Evolutionary conservation across 2,113 vertebrate genomes (phyloP).

Genomic region (Protomyctophum bolini): DNA sequence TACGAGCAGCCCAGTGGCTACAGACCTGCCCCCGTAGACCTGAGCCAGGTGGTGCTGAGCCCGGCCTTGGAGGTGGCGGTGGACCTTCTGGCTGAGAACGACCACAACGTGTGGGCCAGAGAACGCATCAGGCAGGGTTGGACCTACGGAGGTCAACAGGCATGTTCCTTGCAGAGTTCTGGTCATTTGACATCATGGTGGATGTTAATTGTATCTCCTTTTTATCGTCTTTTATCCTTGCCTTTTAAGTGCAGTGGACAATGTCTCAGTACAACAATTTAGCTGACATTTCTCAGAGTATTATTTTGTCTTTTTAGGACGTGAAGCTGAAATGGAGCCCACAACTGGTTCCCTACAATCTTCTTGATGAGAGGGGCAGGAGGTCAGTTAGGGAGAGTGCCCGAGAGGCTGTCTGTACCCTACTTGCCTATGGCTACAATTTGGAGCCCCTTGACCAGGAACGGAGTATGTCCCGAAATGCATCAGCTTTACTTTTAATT

Average conservation of each 20-base stretch:
- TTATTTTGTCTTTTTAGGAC: slow-evolving; percentile 76
- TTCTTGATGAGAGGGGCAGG: slow-evolving; percentile 88
- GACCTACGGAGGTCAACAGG: slow-evolving; percentile 92
- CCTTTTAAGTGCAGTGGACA: too few species aligned
- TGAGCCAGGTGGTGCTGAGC: slow-evolving; percentile 85
- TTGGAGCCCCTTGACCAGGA: slow-evolving; percentile 89
- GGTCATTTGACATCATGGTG: not conserved
- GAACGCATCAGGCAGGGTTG: slow-evolving; percentile 92
- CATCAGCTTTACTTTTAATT: not conserved
- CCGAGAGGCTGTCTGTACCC: slow-evolving; percentile 85
- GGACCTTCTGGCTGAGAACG: slow-evolving; percentile 89
- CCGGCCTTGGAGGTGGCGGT: slow-evolving; percentile 87
- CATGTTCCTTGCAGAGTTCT: slow-evolving; percentile 42
- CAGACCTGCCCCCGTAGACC: slow-evolving; percentile 90
- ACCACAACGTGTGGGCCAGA: slow-evolving; percentile 92
- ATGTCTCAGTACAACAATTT: not conserved
- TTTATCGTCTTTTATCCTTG: too few species aligned
- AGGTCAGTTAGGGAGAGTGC: slow-evolving; percentile 84
- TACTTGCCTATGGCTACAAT: slow-evolving; percentile 89
- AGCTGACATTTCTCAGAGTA: not conserved
- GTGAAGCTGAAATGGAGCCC: slow-evolving; percentile 90
- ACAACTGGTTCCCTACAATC: slow-evolving; percentile 88
- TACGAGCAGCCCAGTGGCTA: slow-evolving; percentile 91
- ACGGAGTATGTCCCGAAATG: slow-evolving; percentile 74
- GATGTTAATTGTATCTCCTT: too few species aligned